phyloP scores from a whole-genome alignment of 2,888 invertebrate genomes.

The Malthinus flaveolus region DNA sequence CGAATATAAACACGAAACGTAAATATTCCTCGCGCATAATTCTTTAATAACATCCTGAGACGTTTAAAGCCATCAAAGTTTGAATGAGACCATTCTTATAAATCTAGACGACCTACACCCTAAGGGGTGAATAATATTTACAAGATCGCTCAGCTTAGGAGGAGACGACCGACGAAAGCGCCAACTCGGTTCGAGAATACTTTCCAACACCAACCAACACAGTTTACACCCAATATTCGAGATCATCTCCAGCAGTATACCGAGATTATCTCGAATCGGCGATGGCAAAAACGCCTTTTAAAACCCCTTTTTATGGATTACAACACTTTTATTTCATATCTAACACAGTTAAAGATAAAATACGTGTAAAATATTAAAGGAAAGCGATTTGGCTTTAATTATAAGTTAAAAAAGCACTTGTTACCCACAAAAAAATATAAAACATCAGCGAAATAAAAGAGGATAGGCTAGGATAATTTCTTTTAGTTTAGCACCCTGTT shows the following conservation, averaged over 20 bases:
- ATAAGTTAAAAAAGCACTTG: background rate
- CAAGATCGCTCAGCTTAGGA: constrained; percentile 35
- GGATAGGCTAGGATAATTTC: constrained; percentile 4
- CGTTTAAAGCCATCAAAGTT: constrained; percentile 19
- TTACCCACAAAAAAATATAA: background rate
- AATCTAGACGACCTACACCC: constrained; percentile 29
- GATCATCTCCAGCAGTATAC: constrained; percentile 29
- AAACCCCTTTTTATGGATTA: constrained; percentile 13
- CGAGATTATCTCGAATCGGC: constrained; percentile 25
- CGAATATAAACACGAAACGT: background rate
- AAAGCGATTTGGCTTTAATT: background rate
- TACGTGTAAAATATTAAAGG: constrained; percentile 2
- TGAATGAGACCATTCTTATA: constrained; percentile 22
- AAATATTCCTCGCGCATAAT: constrained; percentile 8
- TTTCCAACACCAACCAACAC: constrained; percentile 23
- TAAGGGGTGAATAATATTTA: constrained; percentile 41
- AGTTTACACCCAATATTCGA: constrained; percentile 37
- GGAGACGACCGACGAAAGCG: constrained; percentile 30
- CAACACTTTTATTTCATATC: constrained; percentile 10
- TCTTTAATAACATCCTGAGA: constrained; percentile 20
- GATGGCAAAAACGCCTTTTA: constrained; percentile 19
- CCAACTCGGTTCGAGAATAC: constrained; percentile 21
- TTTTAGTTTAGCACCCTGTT: constrained; percentile 12
- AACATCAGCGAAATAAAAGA: background rate
- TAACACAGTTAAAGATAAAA: background rate